Evolutionary conservation across 2,797 vertebrate species (phyloP).

Genomic region (Rhadinocentrus ornatus): DNA sequence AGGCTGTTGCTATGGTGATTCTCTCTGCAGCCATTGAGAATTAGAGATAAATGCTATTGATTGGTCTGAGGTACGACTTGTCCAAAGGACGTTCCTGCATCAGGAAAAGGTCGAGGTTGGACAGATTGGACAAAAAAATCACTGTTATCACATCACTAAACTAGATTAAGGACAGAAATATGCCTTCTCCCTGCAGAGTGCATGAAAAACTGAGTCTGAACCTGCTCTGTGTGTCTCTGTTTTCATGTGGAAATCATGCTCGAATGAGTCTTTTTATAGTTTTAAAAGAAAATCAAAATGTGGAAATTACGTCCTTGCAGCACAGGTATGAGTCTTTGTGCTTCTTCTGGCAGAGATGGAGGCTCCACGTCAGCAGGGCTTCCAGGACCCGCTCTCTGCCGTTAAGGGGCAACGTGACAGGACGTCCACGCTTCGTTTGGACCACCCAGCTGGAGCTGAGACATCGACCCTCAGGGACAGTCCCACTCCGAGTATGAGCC

Average conservation of each 20-base stretch:
- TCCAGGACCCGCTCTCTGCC: constrained; percentile 77
- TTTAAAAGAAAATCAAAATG: not conserved
- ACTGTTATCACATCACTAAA: no score
- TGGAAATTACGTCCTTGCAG: not conserved
- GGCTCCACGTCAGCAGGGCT: constrained; percentile 74
- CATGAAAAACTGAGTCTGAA: not conserved
- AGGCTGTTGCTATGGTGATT: constrained; percentile 64
- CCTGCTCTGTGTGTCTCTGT: not conserved
- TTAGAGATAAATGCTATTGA: constrained; percentile 65
- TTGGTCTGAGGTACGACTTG: constrained; percentile 56
- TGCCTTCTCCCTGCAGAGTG: not conserved
- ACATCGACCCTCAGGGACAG: constrained; percentile 13
- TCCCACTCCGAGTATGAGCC: constrained; percentile 47
- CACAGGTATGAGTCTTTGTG: constrained; percentile 15
- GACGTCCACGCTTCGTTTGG: constrained; percentile 35
- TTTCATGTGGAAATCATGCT: no score
- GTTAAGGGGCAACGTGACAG: constrained; percentile 49
- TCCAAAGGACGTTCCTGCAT: constrained; percentile 43
- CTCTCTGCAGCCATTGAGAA: constrained; percentile 44
- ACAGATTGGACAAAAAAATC: not conserved
- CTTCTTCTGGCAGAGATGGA: constrained; percentile 81
- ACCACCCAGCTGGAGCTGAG: constrained; percentile 31
- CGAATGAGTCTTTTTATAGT: no score
- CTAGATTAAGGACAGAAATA: constrained; percentile 11
- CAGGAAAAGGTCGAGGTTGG: constrained; percentile 37